Evolutionary conservation across 2,797 vertebrate species (phyloP), one percentile per base, ranked within the genome.

Genomic region (Botia almorhae): DNA sequence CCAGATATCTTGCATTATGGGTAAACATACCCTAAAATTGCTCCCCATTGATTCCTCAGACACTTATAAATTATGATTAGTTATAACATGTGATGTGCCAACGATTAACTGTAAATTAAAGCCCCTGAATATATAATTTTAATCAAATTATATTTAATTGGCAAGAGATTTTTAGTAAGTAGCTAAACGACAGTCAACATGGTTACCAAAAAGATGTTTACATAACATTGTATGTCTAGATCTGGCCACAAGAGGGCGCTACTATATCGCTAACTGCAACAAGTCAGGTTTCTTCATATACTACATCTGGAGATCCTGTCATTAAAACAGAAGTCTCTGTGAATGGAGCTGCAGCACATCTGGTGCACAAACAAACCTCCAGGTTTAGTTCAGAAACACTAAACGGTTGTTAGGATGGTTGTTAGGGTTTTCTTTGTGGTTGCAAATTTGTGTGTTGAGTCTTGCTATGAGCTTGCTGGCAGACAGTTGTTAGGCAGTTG

Each of bases 231-330:
- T 12, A 39, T 19, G 1, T 51, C 23, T 4, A 51, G 2, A 0
- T 12, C 23, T 23, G n/a, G 14, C 48, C 48, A 72, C 77, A 72
- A 0, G 77, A 64, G 77, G 69, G 69, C 48, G 7, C 48, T 55
- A 16, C 55, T 8, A 26, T 11, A 65, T 65, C 48, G 43, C 16
- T 43, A 13, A 61, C 17, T 29, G 13, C 16, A 14, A 1, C 21
- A 12, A 4, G 12, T 12, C 16, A 29, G 13, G 26, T 1, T 60
- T 60, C 56, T 13, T 60, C 8, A 56, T 10, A 48, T 2, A 23
- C 17, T 19, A 21, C 19, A 21, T 21, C 8, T 58, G 19, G 0
- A 53, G 16, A 53, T 14, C 2, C 16, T 14, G 17, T n/a, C 33
- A 33, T 33, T 33, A 33, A 33, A 33, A 5, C 33, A 33, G 5